phyloP scores from a whole-genome alignment of 2,797 vertebrate species.

The Octomys mimax region DNA sequence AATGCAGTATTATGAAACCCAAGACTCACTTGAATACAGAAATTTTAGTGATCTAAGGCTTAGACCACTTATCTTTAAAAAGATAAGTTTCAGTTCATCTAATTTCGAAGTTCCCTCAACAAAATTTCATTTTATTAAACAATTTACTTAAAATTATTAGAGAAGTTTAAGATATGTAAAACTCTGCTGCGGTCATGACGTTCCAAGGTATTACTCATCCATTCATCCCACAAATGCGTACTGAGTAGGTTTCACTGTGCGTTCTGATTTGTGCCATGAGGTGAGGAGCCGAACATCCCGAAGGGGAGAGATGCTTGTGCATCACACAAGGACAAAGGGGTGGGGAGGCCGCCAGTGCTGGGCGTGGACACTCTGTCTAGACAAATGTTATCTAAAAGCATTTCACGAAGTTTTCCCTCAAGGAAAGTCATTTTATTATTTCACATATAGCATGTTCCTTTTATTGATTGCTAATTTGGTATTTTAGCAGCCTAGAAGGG shows the following conservation, averaged over 20 bases:
- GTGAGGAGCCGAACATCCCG: slow-evolving; percentile 6
- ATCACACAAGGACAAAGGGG: neutral
- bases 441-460: slow-evolving; percentile 20
- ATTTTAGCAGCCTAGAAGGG: slow-evolving; percentile 96
- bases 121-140: slow-evolving; percentile 49
- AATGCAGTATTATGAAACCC: slow-evolving; percentile 1
- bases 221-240: neutral
- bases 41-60: neutral
- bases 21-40: neutral
- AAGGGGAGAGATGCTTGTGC: neutral
- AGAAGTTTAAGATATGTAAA: slow-evolving; percentile 32
- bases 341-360: neutral
- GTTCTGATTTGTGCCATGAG: neutral
- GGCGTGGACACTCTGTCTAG: neutral
- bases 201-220: neutral
- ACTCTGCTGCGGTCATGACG: neutral
- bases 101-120: neutral
- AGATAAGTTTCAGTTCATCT: slow-evolving; percentile 10
- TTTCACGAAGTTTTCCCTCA: neutral
- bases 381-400: slow-evolving; percentile 5
- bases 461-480: slow-evolving; percentile 75
- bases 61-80: slow-evolving; percentile 17
- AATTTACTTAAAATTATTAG: slow-evolving; percentile 25
- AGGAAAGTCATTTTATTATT: slow-evolving; percentile 47
- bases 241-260: neutral